Percentiles rank a stretch among this genome's conserved stretches.
These are phyloP conservation scores for Myrmecophaga tridactyla DNA, from an alignment of 2,113 vertebrate genomes.

Conservation along the genomic window DNA sequence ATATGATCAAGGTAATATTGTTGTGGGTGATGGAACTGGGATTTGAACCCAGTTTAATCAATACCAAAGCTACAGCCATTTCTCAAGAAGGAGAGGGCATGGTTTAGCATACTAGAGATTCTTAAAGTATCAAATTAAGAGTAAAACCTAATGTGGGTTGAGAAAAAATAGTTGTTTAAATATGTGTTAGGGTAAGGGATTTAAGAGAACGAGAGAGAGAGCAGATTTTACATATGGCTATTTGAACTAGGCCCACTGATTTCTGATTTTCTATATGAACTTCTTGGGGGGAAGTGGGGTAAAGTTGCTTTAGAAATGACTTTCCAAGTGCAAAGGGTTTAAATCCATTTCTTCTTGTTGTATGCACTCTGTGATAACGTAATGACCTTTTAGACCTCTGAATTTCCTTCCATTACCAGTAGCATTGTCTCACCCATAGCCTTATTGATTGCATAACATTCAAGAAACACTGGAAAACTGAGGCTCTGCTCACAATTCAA, in stretches of 20 bases:
- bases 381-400: background rate
- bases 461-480: background rate
- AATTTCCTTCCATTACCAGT: background rate
- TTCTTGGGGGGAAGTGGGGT: background rate
- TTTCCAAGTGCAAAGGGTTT: background rate
- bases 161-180: background rate
- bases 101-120: background rate
- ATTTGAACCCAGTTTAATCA: background rate
- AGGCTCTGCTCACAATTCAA: background rate
- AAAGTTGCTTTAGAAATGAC: background rate
- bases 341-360: background rate
- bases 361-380: background rate
- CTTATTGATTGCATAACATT: background rate
- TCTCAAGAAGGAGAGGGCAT: background rate
- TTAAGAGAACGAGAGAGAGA: background rate
- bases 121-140: conserved; percentile 21
- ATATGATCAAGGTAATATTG: background rate
- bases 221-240: background rate
- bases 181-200: background rate
- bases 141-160: conserved; percentile 5
- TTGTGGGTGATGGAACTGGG: background rate
- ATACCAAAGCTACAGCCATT: conserved; percentile 6
- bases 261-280: background rate
- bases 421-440: background rate
- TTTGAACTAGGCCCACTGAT: background rate